Evolutionary conservation across 2,888 invertebrate genomes (phyloP), one percentile per base, ranked within the genome.

Genomic region (Phortica magna): DNA sequence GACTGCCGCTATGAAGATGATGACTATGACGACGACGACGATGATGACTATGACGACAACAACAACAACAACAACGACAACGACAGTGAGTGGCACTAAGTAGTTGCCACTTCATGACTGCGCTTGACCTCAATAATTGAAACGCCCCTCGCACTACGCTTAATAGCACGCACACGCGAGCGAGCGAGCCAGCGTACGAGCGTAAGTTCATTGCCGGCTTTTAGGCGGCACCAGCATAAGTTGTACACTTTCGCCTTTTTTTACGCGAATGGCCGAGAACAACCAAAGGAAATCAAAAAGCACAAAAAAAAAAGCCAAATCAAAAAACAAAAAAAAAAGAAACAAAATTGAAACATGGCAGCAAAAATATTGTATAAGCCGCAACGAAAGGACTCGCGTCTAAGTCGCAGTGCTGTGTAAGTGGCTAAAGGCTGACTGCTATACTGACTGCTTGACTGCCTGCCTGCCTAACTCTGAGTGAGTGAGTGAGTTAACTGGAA

Each of bases 201-300:
- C 55, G 43, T 80, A 80, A 80, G 77, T 82, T 83, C 78, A 76
- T 77, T 78, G 82, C 76, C 83, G 77, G 78, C 76, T 78, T 77
- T 80, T 79, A 79, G 73, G 42, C 72, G 43, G 41, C 55, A 61
- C 75, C 78, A 76, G 79, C 74, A 79, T 73, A 78, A 78, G 78
- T 78, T 82, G 9, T 7, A 22, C 80, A 80, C 78, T 78, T 78
- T 82, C 77, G 61, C 75, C 71, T 61, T 74, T 68, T 68, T 41
- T 48, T 10, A 55, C 31, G n/a, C 55, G 59, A 43, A 78, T 67
- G 72, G 61, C 19, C 31, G 31, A 4, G 31, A 31, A 31, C 31
- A 55, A 1, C 55, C 14, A 14, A 55, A 55, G 12, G 22, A 31
- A 31, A 12, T 64, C 17, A 64, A 64, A 19, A 22, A 48, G 53